phyloP scores from a whole-genome alignment of 2,888 invertebrate species.

The Nipponacmea schrenckii region DNA sequence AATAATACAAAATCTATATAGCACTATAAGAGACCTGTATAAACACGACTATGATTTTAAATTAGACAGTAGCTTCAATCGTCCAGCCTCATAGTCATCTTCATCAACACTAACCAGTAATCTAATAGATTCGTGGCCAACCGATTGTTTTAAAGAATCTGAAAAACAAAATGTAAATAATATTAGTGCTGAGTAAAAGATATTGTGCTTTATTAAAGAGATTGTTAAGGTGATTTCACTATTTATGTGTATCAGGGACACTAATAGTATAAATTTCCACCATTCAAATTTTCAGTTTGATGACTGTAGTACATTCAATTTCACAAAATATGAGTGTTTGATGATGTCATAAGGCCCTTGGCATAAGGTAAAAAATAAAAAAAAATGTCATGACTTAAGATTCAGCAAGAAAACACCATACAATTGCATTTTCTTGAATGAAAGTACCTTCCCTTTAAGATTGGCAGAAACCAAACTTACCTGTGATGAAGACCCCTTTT shows the following conservation, averaged over 20 bases:
- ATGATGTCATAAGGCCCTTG: too few relatives aligned
- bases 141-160: conserved; percentile 61
- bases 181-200: neutral
- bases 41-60: conserved; percentile 30
- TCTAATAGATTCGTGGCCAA: conserved; percentile 60
- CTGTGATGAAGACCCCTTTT: conserved; percentile 61
- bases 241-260: too few relatives aligned
- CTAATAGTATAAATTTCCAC: too few relatives aligned
- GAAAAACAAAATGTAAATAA: conserved; percentile 27
- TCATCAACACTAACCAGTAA: conserved; percentile 64
- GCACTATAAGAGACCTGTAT: neutral
- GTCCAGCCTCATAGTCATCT: conserved; percentile 59
- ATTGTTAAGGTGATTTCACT: too few relatives aligned
- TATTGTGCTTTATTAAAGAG: neutral
- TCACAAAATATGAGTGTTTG: too few relatives aligned
- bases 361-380: too few relatives aligned
- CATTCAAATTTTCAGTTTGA: too few relatives aligned
- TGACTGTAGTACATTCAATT: too few relatives aligned
- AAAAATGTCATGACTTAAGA: too few relatives aligned
- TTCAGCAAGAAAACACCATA: too few relatives aligned
- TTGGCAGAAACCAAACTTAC: conserved; percentile 26
- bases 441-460: too few relatives aligned
- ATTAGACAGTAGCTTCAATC: conserved; percentile 54
- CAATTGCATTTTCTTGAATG: too few relatives aligned
- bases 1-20: neutral